Conservation (phyloP, 2,888 invertebrate genomes). For the Drosophila kanekoi region DNA sequence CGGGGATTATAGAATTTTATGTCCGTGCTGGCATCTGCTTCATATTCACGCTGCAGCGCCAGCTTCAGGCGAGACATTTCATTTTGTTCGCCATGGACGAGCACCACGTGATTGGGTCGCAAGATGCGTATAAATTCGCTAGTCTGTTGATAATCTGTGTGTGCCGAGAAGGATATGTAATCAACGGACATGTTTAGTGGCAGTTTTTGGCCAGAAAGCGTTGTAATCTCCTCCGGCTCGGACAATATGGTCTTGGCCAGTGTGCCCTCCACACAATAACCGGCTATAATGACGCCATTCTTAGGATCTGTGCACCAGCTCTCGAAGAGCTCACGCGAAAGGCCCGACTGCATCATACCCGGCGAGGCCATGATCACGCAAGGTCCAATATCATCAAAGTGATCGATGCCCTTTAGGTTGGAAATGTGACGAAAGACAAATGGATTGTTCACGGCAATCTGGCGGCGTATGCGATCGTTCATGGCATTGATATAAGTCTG, state of each 20-base stretch:
- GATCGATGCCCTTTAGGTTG: constrained; percentile 97
- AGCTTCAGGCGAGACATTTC: constrained; percentile 99
- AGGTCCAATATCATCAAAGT: constrained; percentile 99
- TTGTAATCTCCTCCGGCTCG: constrained; percentile 98
- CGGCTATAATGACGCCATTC: constrained; percentile 99
- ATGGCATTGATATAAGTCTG: constrained; percentile 99
- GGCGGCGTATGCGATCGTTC: constrained; percentile 98
- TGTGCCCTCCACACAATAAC: constrained; percentile 96
- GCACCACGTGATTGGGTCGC: constrained; percentile 97
- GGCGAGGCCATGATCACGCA: constrained; percentile 99
- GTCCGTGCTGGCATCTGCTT: constrained; percentile 89
- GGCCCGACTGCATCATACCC: constrained; percentile 99
- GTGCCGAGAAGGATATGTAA: constrained; percentile 99
- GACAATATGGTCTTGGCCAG: constrained; percentile 96
- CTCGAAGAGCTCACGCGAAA: constrained; percentile 98
- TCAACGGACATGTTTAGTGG: constrained; percentile 99
- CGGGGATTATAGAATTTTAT: constrained; percentile 97
- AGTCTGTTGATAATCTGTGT: constrained; percentile 90
- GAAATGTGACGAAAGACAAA: constrained; percentile 99
- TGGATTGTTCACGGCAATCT: constrained; percentile 99
- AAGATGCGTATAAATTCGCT: constrained; percentile 97
- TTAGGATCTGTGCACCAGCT: constrained; percentile 99
- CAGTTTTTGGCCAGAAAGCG: constrained; percentile 97
- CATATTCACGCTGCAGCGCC: constrained; percentile 93
- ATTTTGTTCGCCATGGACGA: constrained; percentile 99